These are phyloP conservation scores for Apogon hyalosoma DNA, from an alignment of 2,797 vertebrate genomes.

Conservation along the genomic window DNA sequence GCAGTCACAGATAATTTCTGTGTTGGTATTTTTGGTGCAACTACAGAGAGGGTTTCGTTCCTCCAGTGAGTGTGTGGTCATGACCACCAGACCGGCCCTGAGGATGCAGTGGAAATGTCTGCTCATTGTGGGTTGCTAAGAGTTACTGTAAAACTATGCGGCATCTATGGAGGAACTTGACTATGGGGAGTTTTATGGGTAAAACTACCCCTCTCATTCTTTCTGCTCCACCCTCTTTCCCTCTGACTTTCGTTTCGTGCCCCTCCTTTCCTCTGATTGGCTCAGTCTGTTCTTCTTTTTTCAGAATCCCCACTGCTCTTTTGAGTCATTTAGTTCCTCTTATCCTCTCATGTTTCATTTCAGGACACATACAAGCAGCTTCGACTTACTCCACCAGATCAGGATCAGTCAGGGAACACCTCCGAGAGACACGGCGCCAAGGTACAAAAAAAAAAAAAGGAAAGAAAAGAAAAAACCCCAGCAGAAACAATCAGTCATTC, in stretches of 20 bases:
- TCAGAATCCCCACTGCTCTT: constrained; percentile 9
- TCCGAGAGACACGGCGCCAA: constrained; percentile 71
- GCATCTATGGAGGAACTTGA: constrained; percentile 39
- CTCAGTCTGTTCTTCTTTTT: constrained; percentile 3
- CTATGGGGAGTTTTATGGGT: constrained; percentile 46
- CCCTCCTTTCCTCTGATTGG: constrained; percentile 20
- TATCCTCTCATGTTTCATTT: constrained; percentile 46
- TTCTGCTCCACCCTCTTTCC: constrained; percentile 35
- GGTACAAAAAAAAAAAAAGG: constrained; percentile 59
- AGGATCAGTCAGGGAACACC: constrained; percentile 60
- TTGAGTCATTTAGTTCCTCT: constrained; percentile 29
- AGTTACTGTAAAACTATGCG: constrained; percentile 14
- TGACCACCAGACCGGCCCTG: no score
- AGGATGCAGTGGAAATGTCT: constrained; percentile 22
- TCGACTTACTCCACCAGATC: constrained; percentile 76
- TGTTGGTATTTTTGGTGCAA: constrained; percentile 44
- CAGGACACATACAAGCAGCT: constrained; percentile 80
- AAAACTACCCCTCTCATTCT: neutral
- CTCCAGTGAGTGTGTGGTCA: constrained; percentile 15
- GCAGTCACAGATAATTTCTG: constrained; percentile 15
- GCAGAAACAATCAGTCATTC: neutral
- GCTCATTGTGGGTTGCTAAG: constrained; percentile 59
- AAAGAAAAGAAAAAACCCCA: neutral
- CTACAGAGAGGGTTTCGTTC: neutral
- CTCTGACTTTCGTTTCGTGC: constrained; percentile 38